Conservation (phyloP, 2,113 vertebrate species). For the Gymnogyps californianus region DNA sequence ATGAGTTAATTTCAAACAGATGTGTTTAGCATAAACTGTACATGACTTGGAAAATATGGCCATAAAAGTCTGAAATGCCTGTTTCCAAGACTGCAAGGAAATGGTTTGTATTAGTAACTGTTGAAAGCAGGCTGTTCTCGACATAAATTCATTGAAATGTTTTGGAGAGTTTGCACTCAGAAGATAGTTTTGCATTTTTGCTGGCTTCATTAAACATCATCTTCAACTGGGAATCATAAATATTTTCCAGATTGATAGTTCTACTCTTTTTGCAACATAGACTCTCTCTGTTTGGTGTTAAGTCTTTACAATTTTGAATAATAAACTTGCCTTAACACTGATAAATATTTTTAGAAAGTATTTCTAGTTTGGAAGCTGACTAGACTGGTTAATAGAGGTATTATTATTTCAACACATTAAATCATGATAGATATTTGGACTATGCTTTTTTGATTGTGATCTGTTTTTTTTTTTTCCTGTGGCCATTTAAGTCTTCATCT, state of each 20-base stretch:
- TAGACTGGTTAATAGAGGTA: background rate
- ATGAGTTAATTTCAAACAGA: conserved; percentile 15
- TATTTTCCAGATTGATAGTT: background rate
- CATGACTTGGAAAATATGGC: background rate
- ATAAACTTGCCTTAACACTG: background rate
- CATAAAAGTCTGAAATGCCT: background rate
- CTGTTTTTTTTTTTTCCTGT: background rate
- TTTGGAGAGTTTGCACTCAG: background rate
- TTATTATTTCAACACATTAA: background rate
- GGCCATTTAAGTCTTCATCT: background rate
- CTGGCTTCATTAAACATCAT: background rate
- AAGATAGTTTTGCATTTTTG: background rate
- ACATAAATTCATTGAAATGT: background rate
- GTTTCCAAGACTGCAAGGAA: background rate
- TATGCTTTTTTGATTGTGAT: background rate
- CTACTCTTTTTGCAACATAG: background rate
- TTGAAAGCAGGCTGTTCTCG: background rate
- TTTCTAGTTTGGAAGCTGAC: background rate
- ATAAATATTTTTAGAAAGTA: background rate
- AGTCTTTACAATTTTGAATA: background rate
- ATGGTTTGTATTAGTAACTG: background rate
- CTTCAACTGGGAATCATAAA: background rate
- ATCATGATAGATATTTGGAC: background rate
- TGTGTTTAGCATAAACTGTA: background rate
- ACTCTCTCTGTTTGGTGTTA: background rate